Evolutionary conservation across 2,797 vertebrate genomes (phyloP).

Genomic region (Crocidura indochinensis): DNA sequence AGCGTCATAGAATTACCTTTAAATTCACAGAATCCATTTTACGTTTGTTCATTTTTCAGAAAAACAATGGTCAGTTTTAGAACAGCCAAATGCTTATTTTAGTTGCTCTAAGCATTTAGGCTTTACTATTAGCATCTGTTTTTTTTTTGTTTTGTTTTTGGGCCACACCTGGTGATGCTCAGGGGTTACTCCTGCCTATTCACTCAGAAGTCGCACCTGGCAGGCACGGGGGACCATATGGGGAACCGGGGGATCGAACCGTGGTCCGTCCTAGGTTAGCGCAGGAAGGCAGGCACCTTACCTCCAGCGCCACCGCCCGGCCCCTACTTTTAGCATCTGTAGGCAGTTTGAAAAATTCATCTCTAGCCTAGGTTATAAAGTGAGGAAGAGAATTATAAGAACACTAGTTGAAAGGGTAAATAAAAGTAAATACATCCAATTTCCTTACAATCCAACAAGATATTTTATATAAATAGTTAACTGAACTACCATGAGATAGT

Average conservation of each 20-base stretch:
- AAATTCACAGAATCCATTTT: background rate
- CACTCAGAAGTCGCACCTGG: too few relatives aligned
- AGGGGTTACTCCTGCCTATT: too few relatives aligned
- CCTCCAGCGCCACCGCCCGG: too few relatives aligned
- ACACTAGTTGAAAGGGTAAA: conserved; percentile 5
- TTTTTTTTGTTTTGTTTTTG: too few relatives aligned
- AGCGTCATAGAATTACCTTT: background rate
- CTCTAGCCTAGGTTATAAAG: conserved; percentile 2
- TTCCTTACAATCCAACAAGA: background rate
- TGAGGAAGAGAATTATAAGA: background rate
- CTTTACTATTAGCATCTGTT: conserved; percentile 29
- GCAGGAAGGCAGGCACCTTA: too few relatives aligned
- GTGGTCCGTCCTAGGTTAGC: too few relatives aligned
- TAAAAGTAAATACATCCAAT: background rate
- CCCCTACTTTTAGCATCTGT: conserved; percentile 39
- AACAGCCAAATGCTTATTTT: background rate
- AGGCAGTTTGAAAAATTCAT: background rate
- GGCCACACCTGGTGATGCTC: too few relatives aligned
- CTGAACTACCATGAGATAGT: too few relatives aligned
- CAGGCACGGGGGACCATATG: too few relatives aligned
- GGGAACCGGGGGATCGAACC: too few relatives aligned
- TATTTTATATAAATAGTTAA: too few relatives aligned
- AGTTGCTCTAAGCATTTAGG: conserved; percentile 28
- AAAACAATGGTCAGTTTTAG: background rate
- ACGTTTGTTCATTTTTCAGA: background rate